Conservation (phyloP, 2,888 invertebrate species). For the Vanessa cardui region DNA sequence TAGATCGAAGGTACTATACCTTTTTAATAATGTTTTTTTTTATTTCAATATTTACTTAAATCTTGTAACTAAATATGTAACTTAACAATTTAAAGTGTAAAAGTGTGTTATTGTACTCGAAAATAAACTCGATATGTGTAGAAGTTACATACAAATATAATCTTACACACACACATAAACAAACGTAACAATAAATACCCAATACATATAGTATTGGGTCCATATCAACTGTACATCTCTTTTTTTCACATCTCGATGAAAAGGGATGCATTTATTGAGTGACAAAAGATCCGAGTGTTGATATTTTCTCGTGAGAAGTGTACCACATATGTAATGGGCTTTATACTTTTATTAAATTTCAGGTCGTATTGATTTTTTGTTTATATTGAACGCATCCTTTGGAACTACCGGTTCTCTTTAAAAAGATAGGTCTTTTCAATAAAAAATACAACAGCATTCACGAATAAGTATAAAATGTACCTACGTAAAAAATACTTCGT, state of each 20-base stretch:
- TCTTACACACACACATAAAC: not conserved
- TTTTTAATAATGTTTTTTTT: no score
- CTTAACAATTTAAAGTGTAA: no score
- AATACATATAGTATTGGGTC: not conserved
- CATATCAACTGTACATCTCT: constrained; percentile 1
- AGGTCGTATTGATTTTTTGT: constrained; percentile 13
- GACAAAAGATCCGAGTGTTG: constrained; percentile 23
- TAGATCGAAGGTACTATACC: no score
- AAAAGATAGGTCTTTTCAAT: constrained; percentile 2
- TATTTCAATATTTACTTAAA: no score
- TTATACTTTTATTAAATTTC: constrained; percentile 2
- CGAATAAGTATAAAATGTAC: no score
- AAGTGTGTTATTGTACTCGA: no score
- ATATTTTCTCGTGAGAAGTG: constrained; percentile 28
- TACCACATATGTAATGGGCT: constrained; percentile 1
- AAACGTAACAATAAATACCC: not conserved
- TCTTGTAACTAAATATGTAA: no score
- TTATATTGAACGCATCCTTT: constrained; percentile 1
- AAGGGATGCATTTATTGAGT: constrained; percentile 19
- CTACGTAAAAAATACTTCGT: no score
- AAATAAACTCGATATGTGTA: no score
- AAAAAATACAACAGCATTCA: not conserved
- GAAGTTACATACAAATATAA: not conserved
- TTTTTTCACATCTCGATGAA: not conserved
- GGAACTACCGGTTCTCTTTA: constrained; percentile 4